Base-by-base conservation (phyloP, 2,113 vertebrate species). In the Bos indicus region DNA sequence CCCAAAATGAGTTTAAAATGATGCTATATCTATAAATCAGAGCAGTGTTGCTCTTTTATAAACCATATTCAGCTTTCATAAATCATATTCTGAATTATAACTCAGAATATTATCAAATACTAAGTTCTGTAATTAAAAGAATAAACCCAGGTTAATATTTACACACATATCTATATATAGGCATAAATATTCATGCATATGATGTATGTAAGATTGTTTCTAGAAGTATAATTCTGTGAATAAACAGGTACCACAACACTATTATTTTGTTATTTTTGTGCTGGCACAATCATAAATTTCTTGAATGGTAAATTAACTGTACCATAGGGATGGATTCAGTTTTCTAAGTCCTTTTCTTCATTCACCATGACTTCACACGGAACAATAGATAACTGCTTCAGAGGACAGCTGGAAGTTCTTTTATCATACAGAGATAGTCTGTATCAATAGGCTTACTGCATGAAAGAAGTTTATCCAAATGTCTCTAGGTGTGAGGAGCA, bases 391-490 rank as follows among this genome's bases (percentile, higher is more conserved):
- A 67, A 97, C 77, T 85, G 36, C n/a, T 84, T 81, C 85, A 77
- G 28, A n/a, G 81, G 36, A 60, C 57, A 97, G 40, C 14, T 87
- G n/a, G 60, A 82, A 74, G 85, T 12, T 92, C 25, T 82, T 93
- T 51, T 36, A 93, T 82, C 43, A 14, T 48, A 15, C 89, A 81
- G 43, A 90, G 56, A 97, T 40, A 57, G 88, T 77, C 36, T 89
- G 16, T 88, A 88, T 89, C 57, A 88, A 71, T 81, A 93, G 59
- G 33, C 33, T 57, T 56, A 85, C 88, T 64, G 16, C 13, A 80
- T 14, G 56, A 95, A 94, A 96, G 60, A 93, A 87, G 4, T 43
- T 71, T 93, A 59, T 92, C 8, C 90, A 83, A 94, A 67, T 92
- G 30, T 87, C 19, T 89, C 36, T 92, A 56, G 30, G 46, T 88